phyloP scores from a whole-genome alignment of 2,888 invertebrate species.

The Callyntrura guangdongensis region DNA sequence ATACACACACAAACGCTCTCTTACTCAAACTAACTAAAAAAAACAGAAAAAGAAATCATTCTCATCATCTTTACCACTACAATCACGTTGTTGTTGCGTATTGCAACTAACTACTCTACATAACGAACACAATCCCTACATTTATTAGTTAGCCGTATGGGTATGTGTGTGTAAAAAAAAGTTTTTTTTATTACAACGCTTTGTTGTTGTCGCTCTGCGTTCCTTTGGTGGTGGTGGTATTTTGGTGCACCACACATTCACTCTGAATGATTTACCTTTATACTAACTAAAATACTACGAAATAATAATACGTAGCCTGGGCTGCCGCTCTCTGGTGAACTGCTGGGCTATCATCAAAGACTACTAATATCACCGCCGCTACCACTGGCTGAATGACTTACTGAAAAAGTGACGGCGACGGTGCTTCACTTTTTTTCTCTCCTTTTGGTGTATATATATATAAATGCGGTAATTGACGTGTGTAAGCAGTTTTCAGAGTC shows the following conservation, averaged over 20 bases:
- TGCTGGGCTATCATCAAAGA: background rate
- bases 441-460: background rate
- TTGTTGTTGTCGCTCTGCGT: conserved; percentile 1
- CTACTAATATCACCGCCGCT: background rate
- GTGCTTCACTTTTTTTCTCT: conserved; percentile 46
- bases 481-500: conserved; percentile 65
- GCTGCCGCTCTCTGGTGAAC: background rate
- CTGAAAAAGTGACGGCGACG: conserved; percentile 60
- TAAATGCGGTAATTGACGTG: conserved; percentile 22
- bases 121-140: background rate
- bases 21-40: background rate
- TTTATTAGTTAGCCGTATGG: conserved; percentile 30
- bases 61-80: background rate
- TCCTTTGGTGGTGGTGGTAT: conserved; percentile 33
- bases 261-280: no score
- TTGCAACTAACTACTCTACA: background rate
- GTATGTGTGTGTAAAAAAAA: background rate
- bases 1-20: background rate
- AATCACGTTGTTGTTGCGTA: conserved; percentile 33
- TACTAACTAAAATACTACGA: background rate
- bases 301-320: background rate
- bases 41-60: conserved; percentile 43
- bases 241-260: conserved; percentile 2
- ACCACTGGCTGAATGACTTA: conserved; percentile 35
- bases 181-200: conserved; percentile 32